Percentiles rank a stretch among this genome's conserved stretches.
These are phyloP conservation scores for Cirrhinus mrigala DNA, from an alignment of 2,797 vertebrate genomes.

Conservation along the genomic window DNA sequence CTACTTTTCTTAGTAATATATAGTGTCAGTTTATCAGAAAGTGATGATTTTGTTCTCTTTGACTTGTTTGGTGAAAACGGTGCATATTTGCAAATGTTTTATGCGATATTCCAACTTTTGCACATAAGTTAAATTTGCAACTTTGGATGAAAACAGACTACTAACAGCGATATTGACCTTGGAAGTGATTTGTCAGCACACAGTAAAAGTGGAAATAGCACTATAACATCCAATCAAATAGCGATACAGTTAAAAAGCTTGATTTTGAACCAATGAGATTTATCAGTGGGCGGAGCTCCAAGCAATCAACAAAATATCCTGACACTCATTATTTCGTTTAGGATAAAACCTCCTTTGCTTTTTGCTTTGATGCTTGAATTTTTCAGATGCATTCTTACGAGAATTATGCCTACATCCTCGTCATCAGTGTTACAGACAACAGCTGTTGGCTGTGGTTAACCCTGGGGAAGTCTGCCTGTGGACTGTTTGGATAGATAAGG, in stretches of 20 bases:
- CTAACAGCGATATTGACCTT: background rate
- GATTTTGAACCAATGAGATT: background rate
- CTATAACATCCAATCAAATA: background rate
- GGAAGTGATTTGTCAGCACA: background rate
- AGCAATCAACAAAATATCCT: background rate
- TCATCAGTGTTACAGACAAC: conserved; percentile 3
- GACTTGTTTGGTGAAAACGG: too few species aligned
- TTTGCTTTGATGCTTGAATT: background rate
- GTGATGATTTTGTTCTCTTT: too few species aligned
- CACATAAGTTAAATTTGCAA: too few species aligned
- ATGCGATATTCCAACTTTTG: too few species aligned
- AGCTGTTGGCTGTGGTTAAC: background rate
- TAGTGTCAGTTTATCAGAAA: too few species aligned
- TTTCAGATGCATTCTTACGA: background rate
- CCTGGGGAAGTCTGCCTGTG: background rate
- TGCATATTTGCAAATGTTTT: too few species aligned
- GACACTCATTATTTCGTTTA: background rate
- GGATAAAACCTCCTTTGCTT: background rate
- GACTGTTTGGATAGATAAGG: conserved; percentile 11
- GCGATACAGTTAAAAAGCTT: background rate
- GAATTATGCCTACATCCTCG: background rate
- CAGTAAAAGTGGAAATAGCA: background rate
- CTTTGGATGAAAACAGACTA: too few species aligned
- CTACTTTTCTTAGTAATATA: too few species aligned
- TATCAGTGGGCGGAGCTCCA: background rate